These are phyloP conservation scores for Stegostoma tigrinum DNA, from an alignment of 2,113 vertebrate genomes.

Conservation along the genomic window DNA sequence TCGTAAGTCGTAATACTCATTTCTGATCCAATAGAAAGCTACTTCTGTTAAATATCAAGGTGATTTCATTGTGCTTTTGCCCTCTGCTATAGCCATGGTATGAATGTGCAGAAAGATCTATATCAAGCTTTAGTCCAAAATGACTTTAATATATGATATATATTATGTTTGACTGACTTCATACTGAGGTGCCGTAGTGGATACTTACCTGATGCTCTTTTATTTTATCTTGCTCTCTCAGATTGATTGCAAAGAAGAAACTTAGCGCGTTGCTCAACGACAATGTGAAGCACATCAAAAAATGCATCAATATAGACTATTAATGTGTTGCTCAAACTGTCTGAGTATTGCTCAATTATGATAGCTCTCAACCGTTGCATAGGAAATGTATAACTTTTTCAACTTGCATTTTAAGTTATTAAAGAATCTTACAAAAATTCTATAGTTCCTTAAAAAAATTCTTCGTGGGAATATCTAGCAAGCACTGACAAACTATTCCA, in stretches of 20 bases:
- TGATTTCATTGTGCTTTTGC: neutral
- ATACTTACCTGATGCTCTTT: neutral
- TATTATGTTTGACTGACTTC: neutral
- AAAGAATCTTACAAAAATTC: neutral
- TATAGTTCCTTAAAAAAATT: neutral
- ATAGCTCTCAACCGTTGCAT: neutral
- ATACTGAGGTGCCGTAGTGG: neutral
- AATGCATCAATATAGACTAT: neutral
- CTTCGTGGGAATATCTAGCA: neutral
- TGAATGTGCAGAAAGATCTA: too few species aligned
- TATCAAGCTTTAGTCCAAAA: neutral
- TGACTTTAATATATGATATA: neutral
- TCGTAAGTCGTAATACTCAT: neutral
- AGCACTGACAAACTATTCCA: neutral
- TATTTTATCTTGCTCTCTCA: neutral
- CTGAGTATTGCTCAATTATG: neutral
- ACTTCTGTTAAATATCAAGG: neutral
- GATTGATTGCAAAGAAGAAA: conserved; percentile 18
- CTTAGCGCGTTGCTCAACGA: neutral
- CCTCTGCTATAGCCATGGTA: neutral
- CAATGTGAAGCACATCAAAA: neutral
- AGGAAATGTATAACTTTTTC: neutral
- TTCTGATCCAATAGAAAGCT: neutral
- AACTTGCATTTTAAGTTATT: neutral
- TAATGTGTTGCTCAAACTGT: neutral